Conservation (phyloP, 2,888 invertebrate genomes). For the Apomyelois bistriatella region DNA sequence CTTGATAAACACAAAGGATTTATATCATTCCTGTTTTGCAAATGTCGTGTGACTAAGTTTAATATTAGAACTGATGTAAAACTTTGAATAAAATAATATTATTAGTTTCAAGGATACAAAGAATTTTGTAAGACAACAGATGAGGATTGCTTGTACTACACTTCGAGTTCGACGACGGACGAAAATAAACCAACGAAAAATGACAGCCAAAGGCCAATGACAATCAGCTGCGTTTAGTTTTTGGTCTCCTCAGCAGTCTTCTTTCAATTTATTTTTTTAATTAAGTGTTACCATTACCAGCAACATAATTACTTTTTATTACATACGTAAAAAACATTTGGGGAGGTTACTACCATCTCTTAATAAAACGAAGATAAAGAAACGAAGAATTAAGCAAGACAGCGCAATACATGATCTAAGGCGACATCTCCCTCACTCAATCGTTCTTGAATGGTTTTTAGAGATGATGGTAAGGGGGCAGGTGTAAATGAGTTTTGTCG, state of each 20-base stretch:
- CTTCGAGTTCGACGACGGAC: slow-evolving; percentile 62
- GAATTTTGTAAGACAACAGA: slow-evolving; percentile 51
- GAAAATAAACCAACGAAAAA: slow-evolving; percentile 58
- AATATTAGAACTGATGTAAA: neutral
- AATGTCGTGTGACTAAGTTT: slow-evolving; percentile 8
- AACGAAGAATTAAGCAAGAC: too few species aligned
- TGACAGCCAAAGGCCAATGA: slow-evolving; percentile 20
- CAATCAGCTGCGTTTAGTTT: slow-evolving; percentile 31
- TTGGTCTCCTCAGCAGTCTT: too few species aligned
- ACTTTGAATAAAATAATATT: slow-evolving; percentile 29
- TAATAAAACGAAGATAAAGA: too few species aligned
- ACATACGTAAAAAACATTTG: too few species aligned
- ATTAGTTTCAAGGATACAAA: slow-evolving; percentile 54
- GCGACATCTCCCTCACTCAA: too few species aligned
- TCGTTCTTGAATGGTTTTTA: too few species aligned
- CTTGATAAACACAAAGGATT: slow-evolving; percentile 46
- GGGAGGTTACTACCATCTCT: too few species aligned
- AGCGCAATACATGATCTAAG: too few species aligned
- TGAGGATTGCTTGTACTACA: slow-evolving; percentile 39
- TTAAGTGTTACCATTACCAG: neutral
- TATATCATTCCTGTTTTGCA: slow-evolving; percentile 26
- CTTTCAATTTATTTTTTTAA: neutral
- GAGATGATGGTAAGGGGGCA: too few species aligned
- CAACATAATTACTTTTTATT: neutral
- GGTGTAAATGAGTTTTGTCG: too few species aligned